A percentile compares a stretch with the other conserved stretches of the same genome.
Conservation (phyloP, 2,113 vertebrate species). For the Gobius niger region DNA sequence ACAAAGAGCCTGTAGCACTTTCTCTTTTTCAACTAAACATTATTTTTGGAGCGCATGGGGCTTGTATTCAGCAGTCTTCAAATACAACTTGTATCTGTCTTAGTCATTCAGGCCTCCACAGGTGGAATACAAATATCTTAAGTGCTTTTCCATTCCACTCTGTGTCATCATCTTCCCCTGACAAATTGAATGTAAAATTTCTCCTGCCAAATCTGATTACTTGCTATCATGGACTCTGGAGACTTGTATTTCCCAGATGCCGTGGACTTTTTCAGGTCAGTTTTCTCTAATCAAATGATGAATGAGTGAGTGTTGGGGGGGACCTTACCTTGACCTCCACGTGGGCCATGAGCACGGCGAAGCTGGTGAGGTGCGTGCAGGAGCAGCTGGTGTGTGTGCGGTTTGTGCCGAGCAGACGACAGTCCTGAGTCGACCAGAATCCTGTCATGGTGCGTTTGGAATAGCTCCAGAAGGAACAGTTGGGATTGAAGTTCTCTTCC, state of each 20-base stretch:
- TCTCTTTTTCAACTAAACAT: constrained; percentile 15
- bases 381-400: constrained; percentile 96
- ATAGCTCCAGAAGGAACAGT: constrained; percentile 99
- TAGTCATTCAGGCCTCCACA: constrained; percentile 10
- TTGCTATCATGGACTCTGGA: constrained; percentile 27
- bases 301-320: constrained; percentile 43
- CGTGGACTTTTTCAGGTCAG: constrained; percentile 29
- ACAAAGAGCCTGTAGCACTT: not conserved
- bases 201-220: constrained; percentile 45
- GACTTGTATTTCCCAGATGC: constrained; percentile 48
- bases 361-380: constrained; percentile 98
- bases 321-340: constrained; percentile 91
- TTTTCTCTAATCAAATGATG: constrained; percentile 49
- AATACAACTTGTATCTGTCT: constrained; percentile 17
- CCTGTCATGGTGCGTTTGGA: constrained; percentile 96
- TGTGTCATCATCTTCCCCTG: constrained; percentile 31
- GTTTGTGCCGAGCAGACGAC: constrained; percentile 91
- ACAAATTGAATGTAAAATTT: constrained; percentile 40
- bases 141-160: constrained; percentile 12
- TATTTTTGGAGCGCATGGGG: constrained; percentile 19
- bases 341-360: constrained; percentile 96
- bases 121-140: constrained; percentile 18
- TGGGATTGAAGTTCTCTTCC: constrained; percentile 98
- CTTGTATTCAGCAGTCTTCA: not conserved
- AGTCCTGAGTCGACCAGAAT: constrained; percentile 98